Evolutionary conservation across 1,140 invertebrate species (phyloP), one percentile per base, ranked within the genome.

Genomic region (Calliphora vicina): DNA sequence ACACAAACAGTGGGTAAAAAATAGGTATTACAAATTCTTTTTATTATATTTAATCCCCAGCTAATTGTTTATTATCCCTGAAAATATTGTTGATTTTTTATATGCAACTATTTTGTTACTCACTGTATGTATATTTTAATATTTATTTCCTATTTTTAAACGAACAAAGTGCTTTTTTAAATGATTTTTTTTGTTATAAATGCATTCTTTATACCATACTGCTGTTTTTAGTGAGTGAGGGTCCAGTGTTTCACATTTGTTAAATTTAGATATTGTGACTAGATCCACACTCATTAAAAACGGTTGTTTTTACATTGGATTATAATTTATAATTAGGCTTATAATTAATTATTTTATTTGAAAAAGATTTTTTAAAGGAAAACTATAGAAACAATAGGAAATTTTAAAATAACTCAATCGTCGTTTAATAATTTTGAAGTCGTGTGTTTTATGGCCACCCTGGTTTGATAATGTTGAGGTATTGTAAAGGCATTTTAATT

Each of bases 281-380:
- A 90, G 89, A 90, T 90, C 89, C 89, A 90, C 89, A 90, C 89
- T 90, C 89, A 90, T 90, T 90, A 90, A 90, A 86, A 90, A 90
- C 87, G 89, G 87, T 86, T 86, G 87, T 89, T 85, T 84, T 86
- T 83, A 85, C 88, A 27, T 72, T 35, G 42, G 45, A 43, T 9
- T 45, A 78, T 1, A 50, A 50, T 50, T 9, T 12, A 50, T 12
- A 50, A 17, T 15, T 6, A 1, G 4, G 45, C 12, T 6, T 50
- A 15, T 17, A 45, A 15, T 50, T 12, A 50, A 17, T 45, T 45
- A 13, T 45, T 45, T 45, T 13, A 45, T 45, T 12, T 10, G 4
- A 45, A 50, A 17, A 17, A 50, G 1, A 17, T 13, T 50, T 50
- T 17, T 15, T 13, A 17, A 50, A 17, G 45, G 45, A 50, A 50